Evolutionary conservation across 1,140 invertebrate genomes (phyloP).

Genomic region (Leptinotarsa lineolata): DNA sequence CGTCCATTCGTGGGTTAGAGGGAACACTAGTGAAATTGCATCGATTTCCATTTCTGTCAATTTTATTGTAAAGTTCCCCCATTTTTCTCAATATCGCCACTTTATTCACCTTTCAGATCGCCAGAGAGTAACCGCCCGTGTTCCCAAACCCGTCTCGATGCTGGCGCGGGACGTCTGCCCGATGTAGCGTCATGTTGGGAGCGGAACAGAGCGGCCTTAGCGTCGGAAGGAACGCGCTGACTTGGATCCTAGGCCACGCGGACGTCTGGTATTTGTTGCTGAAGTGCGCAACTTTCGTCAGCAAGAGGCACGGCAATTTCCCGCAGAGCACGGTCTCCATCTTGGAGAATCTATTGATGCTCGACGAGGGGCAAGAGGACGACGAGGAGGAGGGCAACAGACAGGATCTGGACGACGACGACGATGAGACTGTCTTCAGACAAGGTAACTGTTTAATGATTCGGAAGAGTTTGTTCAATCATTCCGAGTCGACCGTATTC

Average conservation of each 20-base stretch:
- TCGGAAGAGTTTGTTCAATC: too few species aligned
- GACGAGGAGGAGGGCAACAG: slow-evolving; percentile 49
- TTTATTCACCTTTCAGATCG: background rate
- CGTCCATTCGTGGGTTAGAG: too few species aligned
- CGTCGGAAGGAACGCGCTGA: slow-evolving; percentile 56
- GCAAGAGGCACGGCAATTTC: slow-evolving; percentile 53
- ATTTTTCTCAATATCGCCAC: too few species aligned
- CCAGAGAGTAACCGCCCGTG: background rate
- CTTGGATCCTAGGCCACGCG: slow-evolving; percentile 56
- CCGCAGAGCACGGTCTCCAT: slow-evolving; percentile 56
- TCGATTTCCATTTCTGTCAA: too few species aligned
- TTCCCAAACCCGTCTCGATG: background rate
- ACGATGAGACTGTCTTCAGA: slow-evolving; percentile 15
- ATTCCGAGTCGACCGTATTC: too few species aligned
- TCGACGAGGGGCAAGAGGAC: slow-evolving; percentile 52
- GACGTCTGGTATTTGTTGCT: slow-evolving; percentile 59
- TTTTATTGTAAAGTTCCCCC: too few species aligned
- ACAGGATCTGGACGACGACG: slow-evolving; percentile 26
- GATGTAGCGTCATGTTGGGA: slow-evolving; percentile 45
- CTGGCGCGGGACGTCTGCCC: background rate
- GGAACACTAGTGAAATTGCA: too few species aligned
- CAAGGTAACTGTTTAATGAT: slow-evolving; percentile 1
- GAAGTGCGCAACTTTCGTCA: slow-evolving; percentile 59
- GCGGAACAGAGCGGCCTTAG: slow-evolving; percentile 46
- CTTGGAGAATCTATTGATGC: slow-evolving; percentile 59